These are phyloP conservation scores for Drosophila sp. DNA, from an alignment of 1,140 invertebrate genomes.

Conservation along the genomic window DNA sequence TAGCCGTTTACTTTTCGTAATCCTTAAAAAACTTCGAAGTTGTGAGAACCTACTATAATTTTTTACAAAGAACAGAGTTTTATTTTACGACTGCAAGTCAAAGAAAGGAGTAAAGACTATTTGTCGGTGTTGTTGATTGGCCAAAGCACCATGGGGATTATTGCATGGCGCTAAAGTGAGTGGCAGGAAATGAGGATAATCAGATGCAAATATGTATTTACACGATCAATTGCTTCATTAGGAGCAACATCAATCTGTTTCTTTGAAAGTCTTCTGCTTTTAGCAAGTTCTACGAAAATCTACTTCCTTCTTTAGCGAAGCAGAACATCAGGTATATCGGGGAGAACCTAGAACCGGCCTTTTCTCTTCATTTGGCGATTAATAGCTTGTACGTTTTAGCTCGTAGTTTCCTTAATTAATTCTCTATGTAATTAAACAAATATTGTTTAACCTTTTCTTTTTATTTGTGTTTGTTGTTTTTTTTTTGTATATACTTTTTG, in stretches of 20 bases:
- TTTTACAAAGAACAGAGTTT: not conserved
- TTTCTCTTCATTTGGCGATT: not conserved
- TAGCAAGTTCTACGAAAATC: no score
- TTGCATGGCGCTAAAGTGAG: no score
- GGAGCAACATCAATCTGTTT: no score
- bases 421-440: conserved; percentile 9
- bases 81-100: not conserved
- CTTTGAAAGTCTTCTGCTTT: no score
- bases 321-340: no score
- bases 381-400: not conserved
- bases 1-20: no score
- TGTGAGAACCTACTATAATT: not conserved
- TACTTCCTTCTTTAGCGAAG: no score
- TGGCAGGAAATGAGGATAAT: no score
- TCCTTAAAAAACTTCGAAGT: not conserved
- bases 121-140: not conserved
- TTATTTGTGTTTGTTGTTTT: conserved; percentile 9
- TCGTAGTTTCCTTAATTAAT: not conserved
- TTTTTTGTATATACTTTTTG: conserved; percentile 19
- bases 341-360: no score
- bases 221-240: no score
- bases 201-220: no score
- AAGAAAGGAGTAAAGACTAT: not conserved
- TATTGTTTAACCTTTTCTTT: conserved; percentile 32
- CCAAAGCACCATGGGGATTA: not conserved